These are phyloP conservation scores for Epirrhoe tristata DNA, from an alignment of 2,888 invertebrate species.

Conservation along the genomic window DNA sequence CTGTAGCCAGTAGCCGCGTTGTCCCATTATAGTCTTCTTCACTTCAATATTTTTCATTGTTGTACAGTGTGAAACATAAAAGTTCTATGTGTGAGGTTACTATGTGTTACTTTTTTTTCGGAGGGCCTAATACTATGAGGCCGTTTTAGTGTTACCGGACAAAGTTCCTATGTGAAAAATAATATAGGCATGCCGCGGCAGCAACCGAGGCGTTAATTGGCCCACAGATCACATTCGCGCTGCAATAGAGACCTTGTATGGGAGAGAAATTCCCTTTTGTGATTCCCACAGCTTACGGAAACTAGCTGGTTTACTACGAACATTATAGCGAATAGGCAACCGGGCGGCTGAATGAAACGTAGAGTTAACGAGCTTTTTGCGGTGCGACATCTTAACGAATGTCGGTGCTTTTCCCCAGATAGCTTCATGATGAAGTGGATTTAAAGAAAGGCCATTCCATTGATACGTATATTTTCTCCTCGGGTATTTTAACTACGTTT, in stretches of 20 bases:
- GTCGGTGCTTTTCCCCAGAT: constrained; percentile 1
- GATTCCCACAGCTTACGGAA: constrained; percentile 1
- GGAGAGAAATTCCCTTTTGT: constrained; percentile 23
- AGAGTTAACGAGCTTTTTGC: constrained; percentile 12
- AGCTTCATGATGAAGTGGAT: constrained; percentile 6
- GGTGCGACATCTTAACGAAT: not conserved
- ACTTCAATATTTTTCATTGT: no score
- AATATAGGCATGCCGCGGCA: not conserved
- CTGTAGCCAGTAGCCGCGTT: constrained; percentile 10
- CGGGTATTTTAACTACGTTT: constrained; percentile 5
- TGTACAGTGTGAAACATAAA: no score
- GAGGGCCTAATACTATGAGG: no score
- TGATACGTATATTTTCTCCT: constrained; percentile 7
- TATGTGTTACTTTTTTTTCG: no score
- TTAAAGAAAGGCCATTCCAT: constrained; percentile 12
- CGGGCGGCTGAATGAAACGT: not conserved
- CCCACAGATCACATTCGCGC: constrained; percentile 27
- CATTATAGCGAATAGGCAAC: not conserved
- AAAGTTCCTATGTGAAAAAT: no score
- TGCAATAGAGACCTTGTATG: constrained; percentile 27
- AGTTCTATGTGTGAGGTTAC: no score
- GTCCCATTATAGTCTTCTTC: no score
- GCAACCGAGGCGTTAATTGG: constrained; percentile 20
- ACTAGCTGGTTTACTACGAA: not conserved
- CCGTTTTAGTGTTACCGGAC: no score